phyloP scores from a whole-genome alignment of 2,888 invertebrate species.

The Sinelater perroti region DNA sequence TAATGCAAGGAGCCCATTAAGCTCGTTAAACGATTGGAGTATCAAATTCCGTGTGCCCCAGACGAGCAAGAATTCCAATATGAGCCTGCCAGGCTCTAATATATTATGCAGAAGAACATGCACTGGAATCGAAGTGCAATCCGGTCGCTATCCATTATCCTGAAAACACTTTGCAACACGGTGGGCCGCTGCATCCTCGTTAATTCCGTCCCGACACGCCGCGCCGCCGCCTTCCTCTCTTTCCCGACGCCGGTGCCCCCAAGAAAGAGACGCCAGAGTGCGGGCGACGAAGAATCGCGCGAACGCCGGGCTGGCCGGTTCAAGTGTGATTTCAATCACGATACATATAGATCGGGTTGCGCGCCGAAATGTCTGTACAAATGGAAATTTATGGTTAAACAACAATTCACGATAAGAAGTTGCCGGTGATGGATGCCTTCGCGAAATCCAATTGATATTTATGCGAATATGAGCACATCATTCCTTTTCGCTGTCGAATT shows the following conservation, averaged over 20 bases:
- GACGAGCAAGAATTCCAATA: conserved; percentile 31
- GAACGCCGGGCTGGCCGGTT: conserved; percentile 34
- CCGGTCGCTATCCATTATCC: conserved; percentile 30
- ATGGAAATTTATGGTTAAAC: conserved; percentile 38
- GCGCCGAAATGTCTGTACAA: conserved; percentile 36
- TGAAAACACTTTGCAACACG: conserved; percentile 24
- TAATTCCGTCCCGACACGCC: conserved; percentile 4
- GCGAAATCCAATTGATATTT: conserved; percentile 29
- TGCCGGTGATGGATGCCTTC: conserved; percentile 31
- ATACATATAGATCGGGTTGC: conserved; percentile 36
- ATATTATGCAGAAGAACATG: conserved; percentile 28
- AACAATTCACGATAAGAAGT: conserved; percentile 37
- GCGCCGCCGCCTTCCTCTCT: not conserved
- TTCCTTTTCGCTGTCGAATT: not conserved
- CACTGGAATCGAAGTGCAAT: conserved; percentile 31
- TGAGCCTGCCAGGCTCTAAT: conserved; percentile 21
- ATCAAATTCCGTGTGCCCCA: conserved; percentile 8
- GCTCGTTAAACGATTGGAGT: conserved; percentile 19
- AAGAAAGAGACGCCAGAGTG: no score
- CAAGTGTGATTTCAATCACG: conserved; percentile 39
- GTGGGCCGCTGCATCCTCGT: conserved; percentile 18
- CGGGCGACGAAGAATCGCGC: conserved; percentile 6
- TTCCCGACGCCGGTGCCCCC: no score
- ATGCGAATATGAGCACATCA: conserved; percentile 25
- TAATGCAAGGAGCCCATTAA: not conserved